These are phyloP conservation scores for Protodeltote pygarga DNA, from an alignment of 2,888 invertebrate species.

Conservation along the genomic window DNA sequence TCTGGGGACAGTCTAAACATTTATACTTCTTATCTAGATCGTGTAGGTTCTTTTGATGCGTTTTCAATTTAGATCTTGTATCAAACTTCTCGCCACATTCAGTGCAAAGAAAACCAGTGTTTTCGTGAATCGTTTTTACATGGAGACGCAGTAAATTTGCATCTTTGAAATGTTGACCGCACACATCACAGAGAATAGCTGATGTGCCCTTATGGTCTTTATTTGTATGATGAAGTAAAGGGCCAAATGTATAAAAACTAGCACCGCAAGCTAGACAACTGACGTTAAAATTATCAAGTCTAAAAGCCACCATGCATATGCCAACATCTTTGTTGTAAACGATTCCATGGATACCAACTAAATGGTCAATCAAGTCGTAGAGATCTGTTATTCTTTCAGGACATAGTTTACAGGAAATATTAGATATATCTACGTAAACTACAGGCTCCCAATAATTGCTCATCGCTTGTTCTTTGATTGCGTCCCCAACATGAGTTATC, in stretches of 20 bases:
- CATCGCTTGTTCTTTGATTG: conserved; percentile 72
- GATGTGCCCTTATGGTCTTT: conserved; percentile 80
- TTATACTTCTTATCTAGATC: conserved; percentile 81
- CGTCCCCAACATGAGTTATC: conserved; percentile 60
- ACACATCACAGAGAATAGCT: conserved; percentile 75
- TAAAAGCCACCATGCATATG: conserved; percentile 76
- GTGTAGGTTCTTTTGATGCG: conserved; percentile 79
- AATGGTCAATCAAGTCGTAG: conserved; percentile 75
- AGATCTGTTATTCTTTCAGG: conserved; percentile 65
- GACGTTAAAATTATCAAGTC: conserved; percentile 71
- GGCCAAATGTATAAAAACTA: conserved; percentile 77
- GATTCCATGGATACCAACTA: conserved; percentile 65
- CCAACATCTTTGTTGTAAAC: conserved; percentile 77
- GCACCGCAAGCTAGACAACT: conserved; percentile 74
- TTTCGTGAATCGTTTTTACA: conserved; percentile 74
- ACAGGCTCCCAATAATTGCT: conserved; percentile 79
- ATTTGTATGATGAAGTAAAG: conserved; percentile 76
- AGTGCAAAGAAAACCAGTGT: conserved; percentile 69
- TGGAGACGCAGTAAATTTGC: conserved; percentile 66
- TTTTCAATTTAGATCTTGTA: conserved; percentile 78
- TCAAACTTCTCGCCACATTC: conserved; percentile 82
- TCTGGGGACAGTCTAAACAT: conserved; percentile 78
- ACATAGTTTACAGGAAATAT: conserved; percentile 72
- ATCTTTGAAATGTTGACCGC: conserved; percentile 80
- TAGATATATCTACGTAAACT: conserved; percentile 75